Conservation (phyloP, 2,113 vertebrate species). For the Lepus timidus region DNA sequence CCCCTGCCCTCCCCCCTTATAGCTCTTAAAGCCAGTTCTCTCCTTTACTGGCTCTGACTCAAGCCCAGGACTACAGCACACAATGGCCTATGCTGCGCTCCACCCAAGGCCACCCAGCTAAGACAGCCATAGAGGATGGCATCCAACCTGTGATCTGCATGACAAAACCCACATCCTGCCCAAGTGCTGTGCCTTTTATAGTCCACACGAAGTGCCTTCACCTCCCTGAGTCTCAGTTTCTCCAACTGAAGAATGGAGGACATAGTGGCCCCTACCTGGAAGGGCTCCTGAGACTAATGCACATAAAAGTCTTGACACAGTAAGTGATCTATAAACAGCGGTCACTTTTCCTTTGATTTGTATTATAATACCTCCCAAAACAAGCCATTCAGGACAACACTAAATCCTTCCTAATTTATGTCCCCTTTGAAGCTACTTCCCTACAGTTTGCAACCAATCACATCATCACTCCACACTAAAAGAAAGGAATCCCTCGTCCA, state of each 20-base stretch:
- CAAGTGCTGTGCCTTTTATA: neutral
- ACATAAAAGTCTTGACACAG: neutral
- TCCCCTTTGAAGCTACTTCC: conserved; percentile 33
- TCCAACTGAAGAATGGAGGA: neutral
- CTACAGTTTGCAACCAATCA: neutral
- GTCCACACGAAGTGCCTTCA: neutral
- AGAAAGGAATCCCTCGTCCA: conserved; percentile 18
- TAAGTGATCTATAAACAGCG: neutral
- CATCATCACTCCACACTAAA: neutral
- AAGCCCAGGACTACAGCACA: neutral
- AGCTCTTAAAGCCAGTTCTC: neutral
- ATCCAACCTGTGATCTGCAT: neutral
- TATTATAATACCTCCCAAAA: neutral
- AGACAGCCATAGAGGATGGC: neutral
- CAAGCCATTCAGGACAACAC: neutral
- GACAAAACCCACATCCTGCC: neutral
- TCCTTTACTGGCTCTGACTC: neutral
- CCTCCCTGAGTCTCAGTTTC: neutral
- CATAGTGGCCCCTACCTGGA: neutral
- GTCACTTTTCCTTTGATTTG: neutral
- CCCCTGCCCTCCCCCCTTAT: no score
- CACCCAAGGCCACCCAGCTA: neutral
- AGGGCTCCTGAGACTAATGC: neutral
- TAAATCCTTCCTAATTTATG: neutral
- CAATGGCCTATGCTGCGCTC: neutral